These are phyloP conservation scores for Tineola bisselliella DNA, from an alignment of 2,888 invertebrate genomes.

Conservation along the genomic window DNA sequence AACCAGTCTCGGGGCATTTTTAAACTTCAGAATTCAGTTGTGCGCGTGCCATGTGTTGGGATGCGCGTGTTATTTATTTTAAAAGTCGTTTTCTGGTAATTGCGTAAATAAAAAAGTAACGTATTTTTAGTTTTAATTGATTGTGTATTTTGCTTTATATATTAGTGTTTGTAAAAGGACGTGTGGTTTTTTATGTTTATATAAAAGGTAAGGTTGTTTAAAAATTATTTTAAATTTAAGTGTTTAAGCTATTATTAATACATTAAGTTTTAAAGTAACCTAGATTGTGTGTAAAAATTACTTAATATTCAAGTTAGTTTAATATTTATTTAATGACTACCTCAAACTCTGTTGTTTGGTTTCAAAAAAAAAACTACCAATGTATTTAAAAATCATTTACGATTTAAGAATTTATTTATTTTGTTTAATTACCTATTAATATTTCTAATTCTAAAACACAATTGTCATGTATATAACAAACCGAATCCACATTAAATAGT, in stretches of 20 bases:
- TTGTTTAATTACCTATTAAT: too few relatives aligned
- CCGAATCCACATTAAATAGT: too few relatives aligned
- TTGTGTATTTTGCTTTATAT: neutral
- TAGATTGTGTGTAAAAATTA: neutral
- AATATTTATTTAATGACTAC: too few relatives aligned
- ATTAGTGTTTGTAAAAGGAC: neutral
- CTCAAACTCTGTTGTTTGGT: too few relatives aligned
- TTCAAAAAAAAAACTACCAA: too few relatives aligned
- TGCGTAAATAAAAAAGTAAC: constrained; percentile 20
- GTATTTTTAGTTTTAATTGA: neutral
- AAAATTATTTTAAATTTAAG: neutral
- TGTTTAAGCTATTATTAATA: neutral
- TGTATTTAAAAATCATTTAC: too few relatives aligned
- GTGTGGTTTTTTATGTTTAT: neutral
- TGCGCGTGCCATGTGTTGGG: constrained; percentile 34
- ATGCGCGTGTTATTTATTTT: constrained; percentile 27
- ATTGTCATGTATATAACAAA: too few relatives aligned
- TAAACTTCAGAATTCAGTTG: constrained; percentile 30
- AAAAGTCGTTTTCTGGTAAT: constrained; percentile 33
- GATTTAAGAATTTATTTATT: too few relatives aligned
- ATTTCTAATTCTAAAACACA: too few relatives aligned
- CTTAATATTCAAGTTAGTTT: too few relatives aligned
- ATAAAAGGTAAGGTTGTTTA: neutral
- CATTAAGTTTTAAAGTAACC: neutral
- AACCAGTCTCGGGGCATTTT: too few relatives aligned